Base-by-base conservation (phyloP, 2,888 invertebrate species). In the Pristionchus fissidentatus region DNA sequence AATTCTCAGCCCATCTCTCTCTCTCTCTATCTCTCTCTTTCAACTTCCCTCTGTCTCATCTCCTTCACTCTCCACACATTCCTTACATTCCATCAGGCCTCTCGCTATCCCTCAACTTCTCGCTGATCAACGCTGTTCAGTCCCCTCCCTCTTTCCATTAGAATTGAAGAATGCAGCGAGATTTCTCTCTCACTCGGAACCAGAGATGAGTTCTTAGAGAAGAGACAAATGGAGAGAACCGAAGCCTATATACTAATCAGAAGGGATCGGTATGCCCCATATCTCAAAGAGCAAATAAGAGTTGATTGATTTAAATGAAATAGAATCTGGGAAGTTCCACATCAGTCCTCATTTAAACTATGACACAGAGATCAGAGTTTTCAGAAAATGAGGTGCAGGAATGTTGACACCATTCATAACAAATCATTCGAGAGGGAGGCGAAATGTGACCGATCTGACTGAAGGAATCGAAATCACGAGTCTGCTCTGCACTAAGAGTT, bases 21-120 rank as follows among this genome's bases (percentile, higher is more conserved):
- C 41, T 26, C 73, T 73, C 43, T 29, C 73, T 43, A 41, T 43
- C 15, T 32, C 29, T 26, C 41, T 43, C 19, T 15, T 46, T 75
- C 32, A 5, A 32, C 38, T 70, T 32, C 49, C 75, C 75, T 75
- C 75, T 26, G 22, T 41, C 29, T 8, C 46, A 32, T 49, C 75
- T 26, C 46, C 26, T 29, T 38, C 46, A 15, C 46, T 46, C 26
- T 29, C 75, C n/a, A 26, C 49, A 3, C 81, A 86, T 86, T 86
- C 86, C 86, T 60, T 84, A 86, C 84, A 86, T 86, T 86, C 86
- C 84, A 79, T 29, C 83, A 70, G 46, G 60, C 66, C 52, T 70
- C 73, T 73, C 52, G 52, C 83, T 73, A 38, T 73, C 29, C 70
- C 84, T 79, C 70, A 77, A 60, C 82, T 70, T 79, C 81, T 83